A percentile compares a stretch with the other conserved stretches of the same genome.
Evolutionary conservation across 30 jellyfish, hydroid and myxozoan species (phyloP).

Genomic region (Hydractinia echinata): DNA sequence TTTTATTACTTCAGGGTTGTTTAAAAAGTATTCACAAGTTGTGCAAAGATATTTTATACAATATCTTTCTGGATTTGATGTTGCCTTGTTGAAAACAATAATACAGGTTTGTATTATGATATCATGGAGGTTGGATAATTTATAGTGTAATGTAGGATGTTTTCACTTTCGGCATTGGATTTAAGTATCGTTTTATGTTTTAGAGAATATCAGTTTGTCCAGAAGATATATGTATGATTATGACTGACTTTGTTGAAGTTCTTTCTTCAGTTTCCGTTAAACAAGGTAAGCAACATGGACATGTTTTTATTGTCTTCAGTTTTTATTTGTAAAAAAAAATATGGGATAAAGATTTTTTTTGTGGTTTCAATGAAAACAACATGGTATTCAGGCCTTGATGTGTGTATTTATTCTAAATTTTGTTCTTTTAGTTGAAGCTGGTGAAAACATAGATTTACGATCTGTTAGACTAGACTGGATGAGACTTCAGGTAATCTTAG

Average conservation of each 20-base stretch:
- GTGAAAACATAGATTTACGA: conserved; percentile 49
- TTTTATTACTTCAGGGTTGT: conserved; percentile 37
- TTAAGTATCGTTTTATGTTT: background rate
- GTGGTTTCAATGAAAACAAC: no score
- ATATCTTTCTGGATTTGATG: conserved; percentile 90
- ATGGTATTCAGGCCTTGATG: background rate
- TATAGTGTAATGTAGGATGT: background rate
- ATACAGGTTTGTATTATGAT: conserved; percentile 50
- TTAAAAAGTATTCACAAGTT: conserved; percentile 71
- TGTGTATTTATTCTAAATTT: background rate
- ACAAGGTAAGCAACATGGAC: conserved; percentile 44
- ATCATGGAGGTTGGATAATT: background rate
- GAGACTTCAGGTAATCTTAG: conserved; percentile 73
- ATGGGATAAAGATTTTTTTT: no score
- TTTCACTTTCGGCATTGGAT: background rate
- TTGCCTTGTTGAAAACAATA: conserved; percentile 73
- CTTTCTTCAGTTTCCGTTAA: conserved; percentile 46
- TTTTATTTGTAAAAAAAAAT: no score
- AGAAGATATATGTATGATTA: conserved; percentile 76
- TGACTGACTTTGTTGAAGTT: conserved; percentile 88
- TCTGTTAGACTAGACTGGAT: conserved; percentile 87
- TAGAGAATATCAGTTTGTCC: conserved; percentile 90
- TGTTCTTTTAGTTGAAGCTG: conserved; percentile 38
- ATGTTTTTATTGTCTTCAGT: no score
- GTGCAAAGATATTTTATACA: conserved; percentile 83